Conservation (phyloP, 2,888 invertebrate genomes). For the Sylvicola cinctus region DNA sequence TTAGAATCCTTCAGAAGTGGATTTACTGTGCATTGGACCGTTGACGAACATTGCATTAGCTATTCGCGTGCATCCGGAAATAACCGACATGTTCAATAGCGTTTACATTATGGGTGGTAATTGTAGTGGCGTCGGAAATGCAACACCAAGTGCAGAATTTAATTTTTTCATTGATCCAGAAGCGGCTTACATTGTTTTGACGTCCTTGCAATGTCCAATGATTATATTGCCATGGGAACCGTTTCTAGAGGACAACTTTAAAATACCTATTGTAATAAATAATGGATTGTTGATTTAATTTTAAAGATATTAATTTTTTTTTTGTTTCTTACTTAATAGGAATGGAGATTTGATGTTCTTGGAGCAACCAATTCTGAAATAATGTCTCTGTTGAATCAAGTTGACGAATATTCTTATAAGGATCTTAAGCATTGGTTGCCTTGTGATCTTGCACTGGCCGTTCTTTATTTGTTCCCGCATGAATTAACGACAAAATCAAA, state of each 20-base stretch:
- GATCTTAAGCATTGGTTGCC: slow-evolving; percentile 18
- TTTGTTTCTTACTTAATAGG: slow-evolving; percentile 18
- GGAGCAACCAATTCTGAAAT: slow-evolving; percentile 21
- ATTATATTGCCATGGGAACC: slow-evolving; percentile 51
- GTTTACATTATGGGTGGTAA: slow-evolving; percentile 66
- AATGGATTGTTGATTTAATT: neutral
- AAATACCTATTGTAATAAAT: slow-evolving; percentile 14
- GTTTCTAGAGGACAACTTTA: slow-evolving; percentile 23
- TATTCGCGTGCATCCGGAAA: slow-evolving; percentile 41
- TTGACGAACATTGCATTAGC: slow-evolving; percentile 64
- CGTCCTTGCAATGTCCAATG: slow-evolving; percentile 32
- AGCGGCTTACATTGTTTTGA: slow-evolving; percentile 50
- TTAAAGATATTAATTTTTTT: slow-evolving; percentile 1
- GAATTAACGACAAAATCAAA: slow-evolving; percentile 18
- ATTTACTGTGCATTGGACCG: slow-evolving; percentile 28
- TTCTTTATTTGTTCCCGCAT: slow-evolving; percentile 24
- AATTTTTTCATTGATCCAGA: slow-evolving; percentile 63
- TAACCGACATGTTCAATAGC: slow-evolving; percentile 39
- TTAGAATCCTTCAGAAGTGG: too few relatives aligned
- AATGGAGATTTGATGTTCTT: slow-evolving; percentile 29
- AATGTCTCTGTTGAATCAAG: slow-evolving; percentile 28
- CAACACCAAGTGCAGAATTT: slow-evolving; percentile 44
- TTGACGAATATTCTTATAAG: slow-evolving; percentile 23
- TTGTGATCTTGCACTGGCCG: slow-evolving; percentile 31
- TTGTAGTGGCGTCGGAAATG: slow-evolving; percentile 37